Base-by-base conservation (phyloP, 37 sponge, comb jelly and placozoan genomes). In the Halisarca cf. caerulea region DNA sequence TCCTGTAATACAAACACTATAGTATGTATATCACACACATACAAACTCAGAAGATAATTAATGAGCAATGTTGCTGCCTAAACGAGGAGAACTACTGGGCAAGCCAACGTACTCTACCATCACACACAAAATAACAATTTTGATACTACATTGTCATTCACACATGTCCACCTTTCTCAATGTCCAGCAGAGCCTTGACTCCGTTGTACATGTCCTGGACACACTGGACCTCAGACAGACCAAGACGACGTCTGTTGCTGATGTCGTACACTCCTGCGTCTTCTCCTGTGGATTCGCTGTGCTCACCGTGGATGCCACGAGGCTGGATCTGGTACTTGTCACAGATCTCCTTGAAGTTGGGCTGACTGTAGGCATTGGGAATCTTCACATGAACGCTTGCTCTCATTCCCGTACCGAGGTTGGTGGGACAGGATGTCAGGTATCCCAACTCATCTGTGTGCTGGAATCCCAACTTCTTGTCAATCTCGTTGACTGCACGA, bases 151-250 rank as follows among this genome's bases (percentile, higher is more conserved):
- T n/a, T n/a, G n/a, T n/a, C n/a, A n/a, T n/a, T n/a, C n/a, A 11
- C 51, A 47, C 69, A 34, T 27, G 34, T 3, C 17, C 77, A 36
- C 45, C 84, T 69, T 89, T 89, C 69, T 96, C 97, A 33, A 89
- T 80, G 47, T 91, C 82, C 51, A 93, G 80, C 66, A 96, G 81
- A 21, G 32, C 39, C 59, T 86, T 86, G n/a, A 96, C 94, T 72
- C 97, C 97, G 69, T 89, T 82, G 41, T 82, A 70, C 84, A 96
- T 82, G 40, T 86, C 80, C 68, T 93, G 92, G 37, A 96, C 90
- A 11, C 86, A 86, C 66, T 96, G 74, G 35, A 96, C 97, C 78
- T 96, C 97, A 41, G 97, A 96, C 54, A 71, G 72, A 17, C 97
- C 97, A 32, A 96, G 79, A n/a, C 97, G 89, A 40, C 81, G 82